Evolutionary conservation across 92 coral and sea anemone species (phyloP), one percentile per base, ranked within the genome.

Genomic region (Scolanthus callimorphus): DNA sequence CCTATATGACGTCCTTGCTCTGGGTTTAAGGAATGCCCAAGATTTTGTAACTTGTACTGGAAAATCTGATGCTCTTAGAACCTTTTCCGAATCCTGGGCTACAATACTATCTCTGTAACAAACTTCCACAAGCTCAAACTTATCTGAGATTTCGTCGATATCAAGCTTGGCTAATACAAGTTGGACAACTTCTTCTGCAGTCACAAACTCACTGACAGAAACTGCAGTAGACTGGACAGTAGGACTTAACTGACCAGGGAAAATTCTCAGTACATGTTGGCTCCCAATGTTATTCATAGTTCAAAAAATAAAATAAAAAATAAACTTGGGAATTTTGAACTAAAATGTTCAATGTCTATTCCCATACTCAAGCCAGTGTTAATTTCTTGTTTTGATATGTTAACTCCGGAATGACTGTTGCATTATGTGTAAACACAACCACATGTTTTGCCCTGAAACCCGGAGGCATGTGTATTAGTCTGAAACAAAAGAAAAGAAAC

Each of bases 121-220:
- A n/a, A 94, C 99, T 43, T 94, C 99, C 11, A 94, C 99, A 58
- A 94, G 47, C 67, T 94, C 99, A 41, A 85, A 94, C 61, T 79
- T 88, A 21, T 88, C 99, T 12, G 88, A 66, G 53, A 77, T 65
- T 57, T 75, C 94, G 53, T 70, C 66, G 8, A 94, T 94, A 12
- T 85, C 88, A 25, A 94, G 80, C 43, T 88, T 80, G 3, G 86
- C 78, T 13, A 94, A 78, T 23, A 82, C 86, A 38, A 94, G 56
- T 49, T 77, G 69, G 3, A 94, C 58, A 2, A 90, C 99, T 55
- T 94, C 88, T 74, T 76, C 60, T 17, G 99, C 73, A 3, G 96
- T 94, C 1, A 75, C 92, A 60, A 61, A 77, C 17, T 89, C 89
- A 28, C 88, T 62, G 21, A 89, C 89, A 11, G 80, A 84, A 29